Conservation (phyloP, 2,888 invertebrate genomes). For the Brachyopa scutellaris region DNA sequence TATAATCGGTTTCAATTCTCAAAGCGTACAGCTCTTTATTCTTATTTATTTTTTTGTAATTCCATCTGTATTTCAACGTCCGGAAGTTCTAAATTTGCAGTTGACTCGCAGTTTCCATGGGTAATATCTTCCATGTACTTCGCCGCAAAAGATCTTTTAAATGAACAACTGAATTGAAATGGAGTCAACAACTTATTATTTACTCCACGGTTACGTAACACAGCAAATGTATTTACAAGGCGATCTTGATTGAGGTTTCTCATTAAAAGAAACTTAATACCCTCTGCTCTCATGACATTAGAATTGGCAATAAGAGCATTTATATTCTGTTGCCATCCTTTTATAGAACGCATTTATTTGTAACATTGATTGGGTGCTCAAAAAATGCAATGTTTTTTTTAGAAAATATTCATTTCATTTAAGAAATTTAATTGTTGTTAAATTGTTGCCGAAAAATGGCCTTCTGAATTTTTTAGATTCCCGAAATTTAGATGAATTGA, state of each 20-base stretch:
- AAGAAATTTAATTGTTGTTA: not conserved
- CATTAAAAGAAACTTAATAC: slow-evolving; percentile 8
- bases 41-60: not conserved
- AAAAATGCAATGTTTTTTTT: not conserved
- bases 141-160: not conserved
- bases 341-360: slow-evolving; percentile 14
- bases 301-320: not conserved
- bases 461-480: not conserved
- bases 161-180: slow-evolving; percentile 3
- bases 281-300: not conserved
- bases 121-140: not conserved
- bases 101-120: not conserved
- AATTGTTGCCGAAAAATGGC: slow-evolving; percentile 8
- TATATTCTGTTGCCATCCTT: slow-evolving; percentile 16
- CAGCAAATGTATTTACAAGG: slow-evolving; percentile 14
- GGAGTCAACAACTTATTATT: slow-evolving; percentile 27
- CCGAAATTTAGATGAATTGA: slow-evolving; percentile 3
- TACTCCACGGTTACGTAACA: slow-evolving; percentile 26
- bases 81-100: slow-evolving; percentile 1
- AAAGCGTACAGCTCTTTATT: not conserved
- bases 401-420: not conserved
- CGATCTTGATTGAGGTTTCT: slow-evolving; percentile 24
- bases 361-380: not conserved
- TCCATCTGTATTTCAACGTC: not conserved
- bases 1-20: not conserved